Evolutionary conservation across 2,888 invertebrate species (phyloP).

Genomic region (Eupithecia abbreviata): DNA sequence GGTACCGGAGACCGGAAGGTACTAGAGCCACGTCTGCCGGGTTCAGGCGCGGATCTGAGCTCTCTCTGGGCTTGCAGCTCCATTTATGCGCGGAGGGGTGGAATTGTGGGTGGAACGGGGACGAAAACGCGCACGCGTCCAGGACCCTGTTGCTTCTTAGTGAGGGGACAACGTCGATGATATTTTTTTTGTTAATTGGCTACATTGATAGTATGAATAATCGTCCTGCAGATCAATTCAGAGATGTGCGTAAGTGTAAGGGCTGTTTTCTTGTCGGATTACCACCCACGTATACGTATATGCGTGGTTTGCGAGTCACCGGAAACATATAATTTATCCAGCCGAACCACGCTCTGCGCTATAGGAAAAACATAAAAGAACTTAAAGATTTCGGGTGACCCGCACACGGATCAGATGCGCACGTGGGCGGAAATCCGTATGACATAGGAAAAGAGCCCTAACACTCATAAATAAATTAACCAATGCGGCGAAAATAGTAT

Average conservation of each 20-base stretch:
- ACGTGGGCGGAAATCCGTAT: no score
- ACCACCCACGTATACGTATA: no score
- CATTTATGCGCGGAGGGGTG: slow-evolving; percentile 70
- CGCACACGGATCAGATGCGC: no score
- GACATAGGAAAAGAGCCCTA: no score
- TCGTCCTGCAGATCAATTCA: not conserved
- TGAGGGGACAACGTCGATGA: slow-evolving; percentile 56
- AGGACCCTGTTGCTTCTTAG: slow-evolving; percentile 82
- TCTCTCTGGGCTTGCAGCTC: slow-evolving; percentile 59
- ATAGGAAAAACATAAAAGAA: no score
- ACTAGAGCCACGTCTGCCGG: slow-evolving; percentile 59
- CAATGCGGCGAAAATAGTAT: no score
- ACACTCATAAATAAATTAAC: no score
- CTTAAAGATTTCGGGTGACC: no score
- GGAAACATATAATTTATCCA: no score
- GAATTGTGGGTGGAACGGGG: slow-evolving; percentile 40
- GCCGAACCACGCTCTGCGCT: no score
- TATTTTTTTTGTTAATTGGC: not conserved
- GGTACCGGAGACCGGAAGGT: slow-evolving; percentile 49
- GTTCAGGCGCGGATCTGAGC: slow-evolving; percentile 69
- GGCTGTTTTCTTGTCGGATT: no score
- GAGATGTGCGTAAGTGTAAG: not conserved
- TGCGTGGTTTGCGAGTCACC: no score
- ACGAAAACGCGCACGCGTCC: slow-evolving; percentile 77
- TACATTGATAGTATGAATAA: not conserved